Evolutionary conservation across 53 echinoderm and acorn worm species (phyloP), one percentile per base, ranked within the genome.

Genomic region (Arbacia lixula): DNA sequence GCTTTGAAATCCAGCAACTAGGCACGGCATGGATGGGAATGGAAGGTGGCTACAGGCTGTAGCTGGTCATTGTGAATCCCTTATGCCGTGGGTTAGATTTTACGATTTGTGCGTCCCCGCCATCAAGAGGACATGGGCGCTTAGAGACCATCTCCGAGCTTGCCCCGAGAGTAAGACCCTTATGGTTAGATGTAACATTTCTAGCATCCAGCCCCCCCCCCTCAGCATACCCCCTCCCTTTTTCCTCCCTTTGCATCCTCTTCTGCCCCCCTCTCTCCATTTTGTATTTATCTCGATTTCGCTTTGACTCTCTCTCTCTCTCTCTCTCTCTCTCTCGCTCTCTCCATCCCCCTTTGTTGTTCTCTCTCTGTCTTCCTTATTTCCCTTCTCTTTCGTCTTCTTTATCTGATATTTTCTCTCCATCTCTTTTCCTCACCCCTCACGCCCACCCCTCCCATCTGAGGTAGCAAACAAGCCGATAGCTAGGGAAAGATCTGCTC

Each of bases 401-500:
- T n/a, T n/a, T n/a, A n/a, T n/a, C n/a, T n/a, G n/a, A n/a, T n/a
- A n/a, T n/a, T n/a, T n/a, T n/a, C n/a, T n/a, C n/a, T 46, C 14
- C 49, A 14, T 46, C 8, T 46, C 49, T 46, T 46, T 46, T 46
- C 14, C 14, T 46, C 8, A 46, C 49, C 14, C 8, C 14, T 46
- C 14, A 14, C n/a, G n/a, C n/a, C n/a, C n/a, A n/a, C n/a, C 1
- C 26, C 32, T 3, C 4, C 58, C 58, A 57, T 58, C 58, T 57
- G 60, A 37, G 77, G 77, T 57, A 34, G 74, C 42, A 34, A 5
- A 46, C 3, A 4, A 17, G 3, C 33, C 50, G 53, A 52, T 57
- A 27, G 28, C 14, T 19, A 31, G 30, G 53, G 39, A 77, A 39
- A 58, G 77, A 77, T 58, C 57, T 58, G 77, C 40, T 77, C 21